These are phyloP conservation scores for Cynocephalus volans DNA, from an alignment of 2,113 vertebrate species.

Conservation along the genomic window DNA sequence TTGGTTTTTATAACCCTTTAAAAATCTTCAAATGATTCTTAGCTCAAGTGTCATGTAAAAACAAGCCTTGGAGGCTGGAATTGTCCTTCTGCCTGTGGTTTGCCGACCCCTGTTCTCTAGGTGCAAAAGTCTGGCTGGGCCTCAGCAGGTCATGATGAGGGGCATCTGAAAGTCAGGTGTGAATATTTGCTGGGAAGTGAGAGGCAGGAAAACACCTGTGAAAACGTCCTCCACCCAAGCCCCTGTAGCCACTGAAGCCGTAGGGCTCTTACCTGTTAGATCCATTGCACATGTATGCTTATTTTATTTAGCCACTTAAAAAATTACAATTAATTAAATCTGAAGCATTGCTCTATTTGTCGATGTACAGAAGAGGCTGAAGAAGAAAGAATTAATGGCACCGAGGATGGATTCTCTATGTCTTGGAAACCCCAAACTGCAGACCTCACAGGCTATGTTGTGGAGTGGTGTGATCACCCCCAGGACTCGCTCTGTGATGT, in stretches of 20 bases:
- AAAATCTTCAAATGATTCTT: background rate
- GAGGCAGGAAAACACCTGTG: background rate
- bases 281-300: background rate
- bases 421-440: conserved; percentile 83
- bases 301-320: background rate
- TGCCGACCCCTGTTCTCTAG: background rate
- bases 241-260: background rate
- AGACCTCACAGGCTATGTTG: conserved; percentile 81
- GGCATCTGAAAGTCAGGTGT: background rate
- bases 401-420: conserved; percentile 82
- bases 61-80: background rate
- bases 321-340: background rate
- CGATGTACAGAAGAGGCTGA: conserved; percentile 42
- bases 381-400: conserved; percentile 78
- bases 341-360: conserved; percentile 57
- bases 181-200: background rate
- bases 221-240: background rate
- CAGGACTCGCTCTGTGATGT: conserved; percentile 78
- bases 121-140: background rate
- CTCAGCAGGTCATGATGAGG: background rate
- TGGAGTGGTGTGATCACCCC: conserved; percentile 88
- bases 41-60: background rate
- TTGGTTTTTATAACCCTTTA: background rate
- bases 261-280: too few relatives aligned
- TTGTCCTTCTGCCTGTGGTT: background rate